phyloP scores from a whole-genome alignment of 1,140 invertebrate species.

The Rhynchophorus ferrugineus region DNA sequence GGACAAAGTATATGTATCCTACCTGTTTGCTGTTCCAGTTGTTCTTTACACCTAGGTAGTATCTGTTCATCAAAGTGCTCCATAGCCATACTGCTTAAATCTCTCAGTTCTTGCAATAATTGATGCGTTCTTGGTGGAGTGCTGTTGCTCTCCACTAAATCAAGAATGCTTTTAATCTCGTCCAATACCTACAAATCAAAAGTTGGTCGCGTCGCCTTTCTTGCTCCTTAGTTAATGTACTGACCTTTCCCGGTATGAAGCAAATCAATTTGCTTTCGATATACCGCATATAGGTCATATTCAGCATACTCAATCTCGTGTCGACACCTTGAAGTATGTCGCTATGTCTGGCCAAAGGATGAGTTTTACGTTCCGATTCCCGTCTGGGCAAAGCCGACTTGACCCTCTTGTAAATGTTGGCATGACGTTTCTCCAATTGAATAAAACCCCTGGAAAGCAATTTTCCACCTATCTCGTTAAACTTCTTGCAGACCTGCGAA shows the following conservation, averaged over 20 bases:
- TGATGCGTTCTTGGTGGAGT: slow-evolving; percentile 72
- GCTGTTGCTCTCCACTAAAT: slow-evolving; percentile 56
- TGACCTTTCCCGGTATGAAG: slow-evolving; percentile 86
- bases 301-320: slow-evolving; percentile 82
- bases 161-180: slow-evolving; percentile 72
- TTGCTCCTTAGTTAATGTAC: neutral
- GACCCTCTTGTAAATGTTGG: slow-evolving; percentile 63
- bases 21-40: slow-evolving; percentile 25
- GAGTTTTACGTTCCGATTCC: slow-evolving; percentile 80
- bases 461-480: slow-evolving; percentile 66
- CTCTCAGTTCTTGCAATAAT: slow-evolving; percentile 78
- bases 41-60: slow-evolving; percentile 46
- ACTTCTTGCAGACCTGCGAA: slow-evolving; percentile 68
- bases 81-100: slow-evolving; percentile 94
- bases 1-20: neutral
- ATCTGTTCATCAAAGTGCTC: slow-evolving; percentile 94
- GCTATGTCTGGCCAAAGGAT: slow-evolving; percentile 75
- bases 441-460: slow-evolving; percentile 75
- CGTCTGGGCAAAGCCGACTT: slow-evolving; percentile 77
- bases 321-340: slow-evolving; percentile 86
- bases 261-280: slow-evolving; percentile 76
- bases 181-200: slow-evolving; percentile 66
- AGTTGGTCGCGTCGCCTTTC: neutral
- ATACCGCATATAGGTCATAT: slow-evolving; percentile 87
- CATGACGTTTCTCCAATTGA: slow-evolving; percentile 69